Conservation (phyloP, 1,140 invertebrate species). For the Neotoxoptera formosana region DNA sequence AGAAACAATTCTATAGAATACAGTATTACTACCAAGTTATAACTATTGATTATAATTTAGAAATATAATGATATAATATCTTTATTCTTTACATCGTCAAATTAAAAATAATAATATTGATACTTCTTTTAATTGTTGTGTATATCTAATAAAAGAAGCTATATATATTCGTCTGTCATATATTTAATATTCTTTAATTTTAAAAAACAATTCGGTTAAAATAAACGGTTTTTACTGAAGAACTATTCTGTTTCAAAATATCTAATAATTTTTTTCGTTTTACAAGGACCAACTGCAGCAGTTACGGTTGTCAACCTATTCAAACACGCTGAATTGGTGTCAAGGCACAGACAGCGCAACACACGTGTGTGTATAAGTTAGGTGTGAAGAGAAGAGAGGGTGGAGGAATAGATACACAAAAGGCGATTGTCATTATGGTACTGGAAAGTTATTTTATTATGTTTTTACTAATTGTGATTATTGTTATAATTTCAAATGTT, state of each 20-base stretch:
- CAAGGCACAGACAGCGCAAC: slow-evolving; percentile 40
- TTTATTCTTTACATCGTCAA: not conserved
- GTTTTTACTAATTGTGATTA: slow-evolving; percentile 50
- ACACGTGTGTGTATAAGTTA: slow-evolving; percentile 23
- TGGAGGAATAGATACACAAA: slow-evolving; percentile 41
- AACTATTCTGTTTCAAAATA: slow-evolving; percentile 21
- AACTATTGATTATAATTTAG: too few relatives aligned
- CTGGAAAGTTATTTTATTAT: slow-evolving; percentile 48
- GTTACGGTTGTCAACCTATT: slow-evolving; percentile 51
- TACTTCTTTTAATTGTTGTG: not conserved
- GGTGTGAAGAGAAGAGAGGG: not conserved
- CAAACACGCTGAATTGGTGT: slow-evolving; percentile 42
- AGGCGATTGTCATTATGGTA: slow-evolving; percentile 33
- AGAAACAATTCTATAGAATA: too few relatives aligned
- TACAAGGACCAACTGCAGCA: slow-evolving; percentile 30
- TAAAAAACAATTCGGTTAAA: not conserved
- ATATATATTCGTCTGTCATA: not conserved
- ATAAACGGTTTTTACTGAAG: not conserved
- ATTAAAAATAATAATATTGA: not conserved
- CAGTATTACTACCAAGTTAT: not conserved
- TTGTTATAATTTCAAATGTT: slow-evolving; percentile 11
- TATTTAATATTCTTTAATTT: not conserved
- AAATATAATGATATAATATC: not conserved
- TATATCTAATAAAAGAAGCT: not conserved
- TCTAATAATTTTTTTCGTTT: slow-evolving; percentile 12